Evolutionary conservation across 2,888 invertebrate genomes (phyloP).

Genomic region (Panopea generosa): DNA sequence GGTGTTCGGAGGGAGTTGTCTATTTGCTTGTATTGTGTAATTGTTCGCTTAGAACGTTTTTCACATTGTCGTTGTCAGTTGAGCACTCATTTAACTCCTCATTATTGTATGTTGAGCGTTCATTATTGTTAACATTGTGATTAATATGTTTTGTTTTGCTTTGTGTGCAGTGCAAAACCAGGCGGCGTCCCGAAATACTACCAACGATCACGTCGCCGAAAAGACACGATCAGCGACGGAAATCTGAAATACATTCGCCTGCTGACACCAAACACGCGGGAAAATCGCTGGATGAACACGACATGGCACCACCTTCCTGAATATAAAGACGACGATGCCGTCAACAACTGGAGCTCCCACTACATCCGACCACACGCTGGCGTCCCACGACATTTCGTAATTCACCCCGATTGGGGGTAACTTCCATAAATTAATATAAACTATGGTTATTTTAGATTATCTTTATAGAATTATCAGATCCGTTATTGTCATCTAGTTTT

Average conservation of each 20-base stretch:
- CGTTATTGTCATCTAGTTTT: too few relatives aligned
- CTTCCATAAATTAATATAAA: too few relatives aligned
- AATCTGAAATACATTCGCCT: constrained; percentile 71
- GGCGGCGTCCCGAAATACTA: constrained; percentile 2
- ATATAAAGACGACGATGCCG: constrained; percentile 69
- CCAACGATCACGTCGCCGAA: constrained; percentile 21
- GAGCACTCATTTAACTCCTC: too few relatives aligned
- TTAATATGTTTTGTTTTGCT: constrained; percentile 3
- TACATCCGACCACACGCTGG: constrained; percentile 74
- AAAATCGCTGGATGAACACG: constrained; percentile 81
- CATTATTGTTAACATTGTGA: too few relatives aligned
- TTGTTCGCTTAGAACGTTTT: too few relatives aligned
- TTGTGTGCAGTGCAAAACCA: constrained; percentile 34
- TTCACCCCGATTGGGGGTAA: constrained; percentile 83
- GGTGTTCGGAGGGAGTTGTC: not conserved
- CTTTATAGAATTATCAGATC: too few relatives aligned
- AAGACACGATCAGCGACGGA: constrained; percentile 46
- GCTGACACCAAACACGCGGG: constrained; percentile 75
- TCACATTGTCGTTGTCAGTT: too few relatives aligned
- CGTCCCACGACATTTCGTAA: constrained; percentile 77
- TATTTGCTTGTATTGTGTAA: constrained; percentile 12
- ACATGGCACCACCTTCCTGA: constrained; percentile 83
- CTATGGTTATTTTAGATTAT: too few relatives aligned
- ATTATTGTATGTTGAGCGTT: too few relatives aligned
- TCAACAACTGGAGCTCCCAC: constrained; percentile 76